phyloP scores from a whole-genome alignment of 2,888 invertebrate genomes.

The Heterodera filipjevi region DNA sequence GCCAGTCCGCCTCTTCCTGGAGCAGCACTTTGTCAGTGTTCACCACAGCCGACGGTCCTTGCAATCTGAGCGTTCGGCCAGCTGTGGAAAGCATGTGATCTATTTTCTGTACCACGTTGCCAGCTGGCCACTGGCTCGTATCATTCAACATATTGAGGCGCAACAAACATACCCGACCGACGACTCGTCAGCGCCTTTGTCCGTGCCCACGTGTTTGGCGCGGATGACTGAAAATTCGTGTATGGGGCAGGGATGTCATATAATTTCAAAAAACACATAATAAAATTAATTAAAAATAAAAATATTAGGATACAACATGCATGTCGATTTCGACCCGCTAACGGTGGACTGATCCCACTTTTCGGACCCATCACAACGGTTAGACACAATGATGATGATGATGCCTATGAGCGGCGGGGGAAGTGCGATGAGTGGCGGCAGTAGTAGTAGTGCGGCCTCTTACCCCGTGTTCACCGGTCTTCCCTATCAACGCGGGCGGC shows the following conservation, averaged over 20 bases:
- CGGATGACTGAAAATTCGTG: too few relatives aligned
- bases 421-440: not conserved
- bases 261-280: not conserved
- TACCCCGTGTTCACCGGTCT: too few relatives aligned
- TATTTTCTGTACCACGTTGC: constrained; percentile 21
- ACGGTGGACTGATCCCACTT: constrained; percentile 11
- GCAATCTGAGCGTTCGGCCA: constrained; percentile 17
- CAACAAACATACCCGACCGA: not conserved
- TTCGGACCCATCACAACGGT: not conserved
- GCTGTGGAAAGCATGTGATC: constrained; percentile 28
- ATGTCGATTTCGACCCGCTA: constrained; percentile 20
- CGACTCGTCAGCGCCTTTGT: constrained; percentile 13
- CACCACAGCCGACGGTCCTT: not conserved
- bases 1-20: not conserved
- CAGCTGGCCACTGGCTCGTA: not conserved
- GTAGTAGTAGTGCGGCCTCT: not conserved
- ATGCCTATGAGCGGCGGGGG: not conserved
- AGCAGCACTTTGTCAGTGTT: not conserved
- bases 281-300: not conserved
- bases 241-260: too few relatives aligned
- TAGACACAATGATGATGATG: not conserved
- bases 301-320: not conserved
- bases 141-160: not conserved
- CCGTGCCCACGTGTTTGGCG: not conserved
- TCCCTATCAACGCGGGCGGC: constrained; percentile 16